A percentile compares a stretch with the other conserved stretches of the same genome.
phyloP scores from a whole-genome alignment of 2,797 vertebrate species.

The Poecilia velifera region DNA sequence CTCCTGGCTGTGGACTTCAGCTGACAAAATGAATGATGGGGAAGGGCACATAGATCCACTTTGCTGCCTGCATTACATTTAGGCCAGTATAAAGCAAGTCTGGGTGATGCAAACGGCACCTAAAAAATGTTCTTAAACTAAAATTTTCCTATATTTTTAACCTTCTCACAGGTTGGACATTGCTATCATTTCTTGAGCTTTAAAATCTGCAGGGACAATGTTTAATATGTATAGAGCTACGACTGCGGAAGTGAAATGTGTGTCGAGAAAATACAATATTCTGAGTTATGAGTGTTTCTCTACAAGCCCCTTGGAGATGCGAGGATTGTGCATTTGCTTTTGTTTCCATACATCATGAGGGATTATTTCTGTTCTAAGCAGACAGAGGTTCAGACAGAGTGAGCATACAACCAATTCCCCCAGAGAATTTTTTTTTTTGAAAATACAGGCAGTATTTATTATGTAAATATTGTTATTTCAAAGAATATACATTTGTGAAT shows the following conservation, averaged over 20 bases:
- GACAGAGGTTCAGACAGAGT: background rate
- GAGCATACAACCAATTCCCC: background rate
- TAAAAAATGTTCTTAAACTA: background rate
- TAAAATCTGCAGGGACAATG: conserved; percentile 3
- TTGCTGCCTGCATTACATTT: background rate
- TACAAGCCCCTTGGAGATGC: conserved; percentile 12
- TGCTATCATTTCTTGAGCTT: background rate
- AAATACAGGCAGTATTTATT: background rate
- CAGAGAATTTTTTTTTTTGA: background rate
- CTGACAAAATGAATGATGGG: background rate
- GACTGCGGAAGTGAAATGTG: conserved; percentile 17
- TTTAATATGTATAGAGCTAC: conserved; percentile 32
- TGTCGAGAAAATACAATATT: background rate
- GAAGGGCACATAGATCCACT: background rate
- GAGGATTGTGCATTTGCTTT: background rate
- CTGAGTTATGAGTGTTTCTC: background rate
- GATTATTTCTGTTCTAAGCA: conserved; percentile 12
- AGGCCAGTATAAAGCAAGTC: background rate
- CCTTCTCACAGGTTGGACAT: background rate
- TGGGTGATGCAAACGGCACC: background rate
- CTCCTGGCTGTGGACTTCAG: background rate
- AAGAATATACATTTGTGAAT: background rate
- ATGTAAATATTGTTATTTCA: background rate
- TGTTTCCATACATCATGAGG: conserved; percentile 20
- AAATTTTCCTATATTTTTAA: background rate